Evolutionary conservation across 2,797 vertebrate species (phyloP).

Genomic region (Coranthus polyacanthus): DNA sequence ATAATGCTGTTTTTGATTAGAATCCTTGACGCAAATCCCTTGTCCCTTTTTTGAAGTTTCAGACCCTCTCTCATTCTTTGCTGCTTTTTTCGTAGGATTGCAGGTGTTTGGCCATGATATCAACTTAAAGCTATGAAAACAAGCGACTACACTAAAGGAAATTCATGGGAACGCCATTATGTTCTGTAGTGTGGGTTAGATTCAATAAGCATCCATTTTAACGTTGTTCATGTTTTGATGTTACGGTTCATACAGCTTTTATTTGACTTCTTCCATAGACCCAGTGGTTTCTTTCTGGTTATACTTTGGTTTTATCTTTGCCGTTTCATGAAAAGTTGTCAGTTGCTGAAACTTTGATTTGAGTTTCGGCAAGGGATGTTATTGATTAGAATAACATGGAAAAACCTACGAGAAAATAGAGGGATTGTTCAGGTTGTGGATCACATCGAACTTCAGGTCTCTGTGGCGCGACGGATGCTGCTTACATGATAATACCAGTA

Average conservation of each 20-base stretch:
- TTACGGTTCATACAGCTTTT: constrained; percentile 3
- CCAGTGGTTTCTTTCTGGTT: not conserved
- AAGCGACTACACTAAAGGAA: constrained; percentile 32
- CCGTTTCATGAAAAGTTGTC: not conserved
- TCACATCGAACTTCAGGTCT: too few species aligned
- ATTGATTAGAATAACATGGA: too few species aligned
- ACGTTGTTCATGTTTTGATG: constrained; percentile 16
- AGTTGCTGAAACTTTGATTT: not conserved
- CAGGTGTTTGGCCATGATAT: constrained; percentile 65
- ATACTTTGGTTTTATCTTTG: not conserved
- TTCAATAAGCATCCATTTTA: constrained; percentile 17
- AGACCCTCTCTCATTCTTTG: constrained; percentile 42
- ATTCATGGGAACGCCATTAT: constrained; percentile 46
- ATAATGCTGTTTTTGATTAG: constrained; percentile 59
- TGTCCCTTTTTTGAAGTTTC: constrained; percentile 60
- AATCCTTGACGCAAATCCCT: constrained; percentile 70
- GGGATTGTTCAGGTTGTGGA: too few species aligned
- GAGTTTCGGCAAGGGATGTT: not conserved
- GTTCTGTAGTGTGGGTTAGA: constrained; percentile 38
- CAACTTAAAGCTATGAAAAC: constrained; percentile 39
- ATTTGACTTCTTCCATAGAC: not conserved
- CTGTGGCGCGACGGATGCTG: not conserved
- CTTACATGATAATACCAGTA: constrained; percentile 23
- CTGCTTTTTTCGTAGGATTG: constrained; percentile 31
- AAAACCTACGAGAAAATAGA: too few species aligned